These are phyloP conservation scores for Rhea americana DNA, from an alignment of 2,113 vertebrate species.

Conservation along the genomic window DNA sequence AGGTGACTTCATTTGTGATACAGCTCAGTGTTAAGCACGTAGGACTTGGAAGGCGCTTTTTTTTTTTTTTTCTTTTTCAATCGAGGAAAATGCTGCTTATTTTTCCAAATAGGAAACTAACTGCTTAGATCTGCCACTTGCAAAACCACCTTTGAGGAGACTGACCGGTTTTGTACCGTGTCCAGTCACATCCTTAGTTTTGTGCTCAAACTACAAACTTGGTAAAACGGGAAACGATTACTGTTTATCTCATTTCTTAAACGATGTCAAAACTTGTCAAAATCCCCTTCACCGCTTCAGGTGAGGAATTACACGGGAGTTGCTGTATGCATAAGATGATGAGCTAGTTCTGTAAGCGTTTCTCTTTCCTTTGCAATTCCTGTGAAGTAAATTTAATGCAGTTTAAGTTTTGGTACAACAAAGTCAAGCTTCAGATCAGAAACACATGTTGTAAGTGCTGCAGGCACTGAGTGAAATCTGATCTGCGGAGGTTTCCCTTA, in stretches of 20 bases:
- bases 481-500: constrained; percentile 66
- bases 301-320: neutral
- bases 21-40: neutral
- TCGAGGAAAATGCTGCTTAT: neutral
- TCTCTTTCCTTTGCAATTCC: constrained; percentile 66
- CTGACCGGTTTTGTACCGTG: neutral
- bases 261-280: neutral
- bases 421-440: constrained; percentile 82
- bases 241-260: neutral
- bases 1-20: neutral
- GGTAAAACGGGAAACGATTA: fast-evolving
- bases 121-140: neutral
- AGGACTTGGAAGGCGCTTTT: neutral
- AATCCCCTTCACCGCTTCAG: neutral
- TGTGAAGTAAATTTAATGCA: constrained; percentile 19
- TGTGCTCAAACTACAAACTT: neutral
- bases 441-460: constrained; percentile 80
- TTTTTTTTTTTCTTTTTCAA: neutral
- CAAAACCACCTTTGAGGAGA: no score
- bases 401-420: constrained; percentile 74
- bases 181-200: neutral
- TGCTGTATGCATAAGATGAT: fast-evolving
- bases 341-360: neutral
- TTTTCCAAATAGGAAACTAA: neutral
- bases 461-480: constrained; percentile 66